Evolutionary conservation across 1,140 invertebrate species (phyloP), one percentile per base, ranked within the genome.

Genomic region (Caenorhabditis briggsae): DNA sequence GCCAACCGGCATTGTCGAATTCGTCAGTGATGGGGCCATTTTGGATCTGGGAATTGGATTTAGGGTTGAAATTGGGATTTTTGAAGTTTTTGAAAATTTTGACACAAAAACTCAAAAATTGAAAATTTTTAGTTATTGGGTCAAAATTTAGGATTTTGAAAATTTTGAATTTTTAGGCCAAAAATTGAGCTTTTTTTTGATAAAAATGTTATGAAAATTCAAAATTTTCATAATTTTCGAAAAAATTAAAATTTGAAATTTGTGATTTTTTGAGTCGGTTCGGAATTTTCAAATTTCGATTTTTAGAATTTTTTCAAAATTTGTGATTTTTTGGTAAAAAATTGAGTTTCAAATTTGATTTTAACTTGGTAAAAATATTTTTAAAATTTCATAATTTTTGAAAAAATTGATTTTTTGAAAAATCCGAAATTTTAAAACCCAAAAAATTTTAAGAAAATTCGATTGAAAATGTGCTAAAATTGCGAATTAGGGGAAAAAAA

Each of bases 1-100:
- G 46, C 85, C 85, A 86, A 16, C 85, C 85, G 16, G 85, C 85
- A n/a, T 58, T 61, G 46, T 86, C 74, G 16, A 55, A 82, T 18
- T 70, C 70, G 25, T 86, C 85, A n/a, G 53, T 23, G 78, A 56
- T 56, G 8, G 74, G 53, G 5, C 85, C 85, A 14, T 86, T 41
- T 58, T 58, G 59, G 50, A 85, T 58, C 84, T 85, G 33, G 43
- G 55, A 82, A 20, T 20, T 16, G 14, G 23, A 82, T n/a, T n/a
- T n/a, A n/a, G n/a, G n/a, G n/a, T n/a, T n/a, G 3, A 33, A 53
- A 18, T 53, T 53, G 11, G 5, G 5, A 53, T 53, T 20, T 20
- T 12, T 1, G 20, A 59, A n/a, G n/a, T 59, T 59, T 59, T 59
- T 16, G n/a, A 59, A n/a, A 33, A 50, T n/a, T n/a, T n/a, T n/a